These are phyloP conservation scores for Thymallus thymallus DNA, from an alignment of 2,113 vertebrate species.

Conservation along the genomic window DNA sequence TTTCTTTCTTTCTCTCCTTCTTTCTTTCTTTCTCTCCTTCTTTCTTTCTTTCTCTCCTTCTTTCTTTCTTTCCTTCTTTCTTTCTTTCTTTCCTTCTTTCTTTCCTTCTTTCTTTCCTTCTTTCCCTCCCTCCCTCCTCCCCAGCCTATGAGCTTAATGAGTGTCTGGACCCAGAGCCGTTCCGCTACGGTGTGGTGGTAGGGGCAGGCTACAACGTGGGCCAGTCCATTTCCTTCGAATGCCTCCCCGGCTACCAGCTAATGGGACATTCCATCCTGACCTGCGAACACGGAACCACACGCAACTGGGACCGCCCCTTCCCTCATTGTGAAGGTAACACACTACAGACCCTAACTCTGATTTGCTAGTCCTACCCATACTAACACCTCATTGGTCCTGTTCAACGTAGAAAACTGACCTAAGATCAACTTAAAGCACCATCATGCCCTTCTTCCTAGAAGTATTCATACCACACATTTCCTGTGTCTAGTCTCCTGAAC, in stretches of 20 bases:
- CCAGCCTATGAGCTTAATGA: constrained; percentile 95
- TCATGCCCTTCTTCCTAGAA: too few relatives aligned
- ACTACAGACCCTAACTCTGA: neutral
- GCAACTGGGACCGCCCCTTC: constrained; percentile 93
- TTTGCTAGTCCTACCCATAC: neutral
- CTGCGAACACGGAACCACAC: constrained; percentile 92
- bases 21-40: too few relatives aligned
- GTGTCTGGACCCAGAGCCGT: constrained; percentile 93
- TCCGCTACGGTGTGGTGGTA: constrained; percentile 87
- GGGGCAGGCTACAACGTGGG: constrained; percentile 95
- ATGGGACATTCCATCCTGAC: constrained; percentile 90
- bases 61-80: too few relatives aligned
- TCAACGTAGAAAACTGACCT: too few relatives aligned
- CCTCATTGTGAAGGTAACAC: constrained; percentile 93
- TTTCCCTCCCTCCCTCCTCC: neutral
- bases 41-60: too few relatives aligned
- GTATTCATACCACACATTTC: constrained; percentile 14
- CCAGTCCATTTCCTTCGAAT: constrained; percentile 97
- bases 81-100: too few relatives aligned
- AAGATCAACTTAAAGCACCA: too few relatives aligned
- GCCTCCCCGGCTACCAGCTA: constrained; percentile 89
- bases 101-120: too few relatives aligned
- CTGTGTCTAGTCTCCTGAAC: constrained; percentile 31
- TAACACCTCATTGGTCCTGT: neutral
- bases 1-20: too few relatives aligned